phyloP scores from a whole-genome alignment of 2,113 vertebrate species.

The Aptenodytes forsteri region DNA sequence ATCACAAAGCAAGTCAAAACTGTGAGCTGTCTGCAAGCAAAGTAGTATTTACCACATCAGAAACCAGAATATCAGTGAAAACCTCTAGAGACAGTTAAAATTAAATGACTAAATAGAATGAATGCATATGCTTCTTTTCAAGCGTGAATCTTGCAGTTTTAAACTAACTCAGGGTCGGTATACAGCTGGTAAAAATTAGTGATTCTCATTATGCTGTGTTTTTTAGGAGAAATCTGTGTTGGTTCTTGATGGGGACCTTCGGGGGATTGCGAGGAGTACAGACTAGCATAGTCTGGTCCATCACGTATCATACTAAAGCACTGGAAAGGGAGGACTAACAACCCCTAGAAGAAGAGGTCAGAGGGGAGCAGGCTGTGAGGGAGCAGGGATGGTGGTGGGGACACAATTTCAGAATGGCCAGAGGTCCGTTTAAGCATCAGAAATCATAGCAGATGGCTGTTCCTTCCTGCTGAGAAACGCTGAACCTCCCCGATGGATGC shows the following conservation, averaged over 20 bases:
- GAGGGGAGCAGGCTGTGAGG: not conserved
- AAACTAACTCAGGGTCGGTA: not conserved
- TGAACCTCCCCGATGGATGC: too few species aligned
- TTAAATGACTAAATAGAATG: not conserved
- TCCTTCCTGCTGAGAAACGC: not conserved
- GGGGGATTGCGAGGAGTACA: not conserved
- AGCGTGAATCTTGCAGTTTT: not conserved
- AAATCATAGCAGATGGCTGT: not conserved
- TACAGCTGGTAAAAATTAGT: not conserved
- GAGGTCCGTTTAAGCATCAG: not conserved
- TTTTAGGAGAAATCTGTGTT: not conserved
- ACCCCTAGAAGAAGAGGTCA: not conserved
- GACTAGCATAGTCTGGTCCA: not conserved
- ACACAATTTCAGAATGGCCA: not conserved
- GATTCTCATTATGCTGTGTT: fast-evolving
- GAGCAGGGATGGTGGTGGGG: not conserved
- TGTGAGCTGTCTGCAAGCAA: not conserved
- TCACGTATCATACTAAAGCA: fast-evolving
- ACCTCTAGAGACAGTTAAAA: not conserved
- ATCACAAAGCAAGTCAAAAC: not conserved
- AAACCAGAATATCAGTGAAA: not conserved
- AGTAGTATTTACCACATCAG: not conserved
- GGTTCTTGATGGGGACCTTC: not conserved
- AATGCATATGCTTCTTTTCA: not conserved
- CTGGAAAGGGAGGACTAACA: not conserved